Percentiles rank a stretch among this genome's conserved stretches.
Evolutionary conservation across 2,797 vertebrate genomes (phyloP).

Genomic region (Sebastolobus alascanus): DNA sequence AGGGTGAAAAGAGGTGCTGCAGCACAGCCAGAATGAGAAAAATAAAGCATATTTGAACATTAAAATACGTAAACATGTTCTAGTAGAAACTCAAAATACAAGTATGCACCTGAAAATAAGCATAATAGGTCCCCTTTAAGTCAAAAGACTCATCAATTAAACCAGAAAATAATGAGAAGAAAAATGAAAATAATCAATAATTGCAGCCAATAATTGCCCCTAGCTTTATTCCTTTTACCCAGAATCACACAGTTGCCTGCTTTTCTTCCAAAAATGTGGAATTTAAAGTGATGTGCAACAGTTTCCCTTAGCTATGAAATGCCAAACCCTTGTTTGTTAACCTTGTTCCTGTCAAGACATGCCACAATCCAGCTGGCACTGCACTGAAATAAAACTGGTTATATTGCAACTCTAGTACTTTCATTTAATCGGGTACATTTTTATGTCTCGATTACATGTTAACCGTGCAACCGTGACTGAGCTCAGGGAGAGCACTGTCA

Average conservation of each 20-base stretch:
- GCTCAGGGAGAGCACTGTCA: constrained; percentile 18
- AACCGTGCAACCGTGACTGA: background rate
- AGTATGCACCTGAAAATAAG: no score
- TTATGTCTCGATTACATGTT: background rate
- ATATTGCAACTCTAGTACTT: background rate
- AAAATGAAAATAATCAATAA: background rate
- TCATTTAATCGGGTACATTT: background rate
- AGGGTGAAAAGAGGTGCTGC: no score
- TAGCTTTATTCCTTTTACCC: background rate
- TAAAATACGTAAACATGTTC: no score
- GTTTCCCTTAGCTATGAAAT: constrained; percentile 13
- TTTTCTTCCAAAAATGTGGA: background rate
- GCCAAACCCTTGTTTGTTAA: constrained; percentile 3
- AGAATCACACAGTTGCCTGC: background rate
- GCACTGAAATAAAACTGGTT: background rate
- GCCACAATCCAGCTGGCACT: background rate
- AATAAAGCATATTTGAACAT: no score
- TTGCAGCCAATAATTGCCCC: background rate
- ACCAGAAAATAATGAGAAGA: no score
- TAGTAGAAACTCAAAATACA: no score
- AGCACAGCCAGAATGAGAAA: no score
- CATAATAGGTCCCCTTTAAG: no score
- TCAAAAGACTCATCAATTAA: background rate
- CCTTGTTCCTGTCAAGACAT: background rate
- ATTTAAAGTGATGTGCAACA: constrained; percentile 17